A percentile compares a stretch with the other conserved stretches of the same genome.
Evolutionary conservation across 2,113 vertebrate genomes (phyloP).

Genomic region (Stigmatopora argus): DNA sequence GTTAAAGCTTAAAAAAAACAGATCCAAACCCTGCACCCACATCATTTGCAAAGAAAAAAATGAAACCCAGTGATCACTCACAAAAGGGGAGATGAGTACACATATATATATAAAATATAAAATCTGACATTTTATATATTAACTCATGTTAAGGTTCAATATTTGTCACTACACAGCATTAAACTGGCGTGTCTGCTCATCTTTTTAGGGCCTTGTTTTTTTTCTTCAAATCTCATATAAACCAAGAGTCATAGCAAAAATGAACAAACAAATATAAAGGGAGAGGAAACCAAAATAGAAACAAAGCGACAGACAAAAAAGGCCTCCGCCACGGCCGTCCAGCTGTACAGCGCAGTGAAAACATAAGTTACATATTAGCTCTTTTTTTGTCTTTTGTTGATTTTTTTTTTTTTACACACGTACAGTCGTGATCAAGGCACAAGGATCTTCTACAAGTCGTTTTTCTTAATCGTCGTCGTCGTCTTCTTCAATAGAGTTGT

Average conservation of each 20-base stretch:
- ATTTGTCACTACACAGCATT: constrained; percentile 65
- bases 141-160: constrained; percentile 59
- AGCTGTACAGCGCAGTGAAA: constrained; percentile 91
- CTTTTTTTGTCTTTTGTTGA: constrained; percentile 53
- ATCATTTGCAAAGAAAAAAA: constrained; percentile 49
- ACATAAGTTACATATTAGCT: constrained; percentile 93
- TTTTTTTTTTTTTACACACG: constrained; percentile 72
- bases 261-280: constrained; percentile 45
- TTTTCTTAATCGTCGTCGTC: constrained; percentile 61
- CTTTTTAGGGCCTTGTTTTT: constrained; percentile 20
- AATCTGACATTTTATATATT: constrained; percentile 62
- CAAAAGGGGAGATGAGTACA: constrained; percentile 52
- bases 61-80: constrained; percentile 46
- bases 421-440: constrained; percentile 98
- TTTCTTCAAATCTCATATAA: constrained; percentile 54
- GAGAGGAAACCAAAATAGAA: constrained; percentile 16
- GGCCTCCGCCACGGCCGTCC: constrained; percentile 69
- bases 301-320: constrained; percentile 78
- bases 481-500: constrained; percentile 88
- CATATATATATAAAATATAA: constrained; percentile 62
- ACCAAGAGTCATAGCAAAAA: constrained; percentile 71
- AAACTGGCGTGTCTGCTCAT: constrained; percentile 52
- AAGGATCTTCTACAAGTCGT: constrained; percentile 95
- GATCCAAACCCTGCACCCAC: constrained; percentile 30
- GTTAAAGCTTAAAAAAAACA: constrained; percentile 79